Conservation (phyloP, 2,888 invertebrate species). For the Stenotaenia linearis region DNA sequence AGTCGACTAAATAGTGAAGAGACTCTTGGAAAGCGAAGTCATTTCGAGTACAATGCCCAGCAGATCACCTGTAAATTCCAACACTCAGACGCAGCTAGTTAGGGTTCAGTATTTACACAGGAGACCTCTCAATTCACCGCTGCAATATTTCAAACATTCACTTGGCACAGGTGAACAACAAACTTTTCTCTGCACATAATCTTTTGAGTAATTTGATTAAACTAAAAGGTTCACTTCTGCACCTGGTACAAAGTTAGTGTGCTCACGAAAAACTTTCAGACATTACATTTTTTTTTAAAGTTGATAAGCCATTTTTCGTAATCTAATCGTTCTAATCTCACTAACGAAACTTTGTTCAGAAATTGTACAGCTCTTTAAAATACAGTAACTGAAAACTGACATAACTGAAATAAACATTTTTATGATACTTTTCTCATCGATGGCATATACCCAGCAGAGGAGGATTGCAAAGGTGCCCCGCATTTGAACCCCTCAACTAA, state of each 20-base stretch:
- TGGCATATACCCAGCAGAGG: too few relatives aligned
- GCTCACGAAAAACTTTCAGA: neutral
- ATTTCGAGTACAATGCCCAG: neutral
- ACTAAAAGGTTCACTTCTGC: slow-evolving; percentile 24
- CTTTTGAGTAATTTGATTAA: slow-evolving; percentile 19
- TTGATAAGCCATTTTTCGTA: neutral
- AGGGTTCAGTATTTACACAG: neutral
- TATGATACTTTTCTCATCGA: too few relatives aligned
- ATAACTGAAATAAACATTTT: neutral
- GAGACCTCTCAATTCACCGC: neutral
- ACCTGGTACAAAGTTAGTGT: slow-evolving; percentile 16
- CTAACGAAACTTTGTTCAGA: too few relatives aligned
- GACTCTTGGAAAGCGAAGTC: neutral
- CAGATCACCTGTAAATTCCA: neutral
- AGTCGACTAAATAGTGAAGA: neutral
- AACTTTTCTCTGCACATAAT: slow-evolving; percentile 12
- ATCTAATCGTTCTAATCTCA: too few relatives aligned
- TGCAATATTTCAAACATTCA: slow-evolving; percentile 8
- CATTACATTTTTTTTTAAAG: slow-evolving; percentile 21
- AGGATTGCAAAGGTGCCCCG: too few relatives aligned
- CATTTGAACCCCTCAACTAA: too few relatives aligned
- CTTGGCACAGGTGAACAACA: neutral
- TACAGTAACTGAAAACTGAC: too few relatives aligned
- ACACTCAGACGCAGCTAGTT: neutral
- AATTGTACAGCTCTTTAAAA: too few relatives aligned